Base-by-base conservation (phyloP, 2,797 vertebrate genomes). In the Tarsius wallacei region DNA sequence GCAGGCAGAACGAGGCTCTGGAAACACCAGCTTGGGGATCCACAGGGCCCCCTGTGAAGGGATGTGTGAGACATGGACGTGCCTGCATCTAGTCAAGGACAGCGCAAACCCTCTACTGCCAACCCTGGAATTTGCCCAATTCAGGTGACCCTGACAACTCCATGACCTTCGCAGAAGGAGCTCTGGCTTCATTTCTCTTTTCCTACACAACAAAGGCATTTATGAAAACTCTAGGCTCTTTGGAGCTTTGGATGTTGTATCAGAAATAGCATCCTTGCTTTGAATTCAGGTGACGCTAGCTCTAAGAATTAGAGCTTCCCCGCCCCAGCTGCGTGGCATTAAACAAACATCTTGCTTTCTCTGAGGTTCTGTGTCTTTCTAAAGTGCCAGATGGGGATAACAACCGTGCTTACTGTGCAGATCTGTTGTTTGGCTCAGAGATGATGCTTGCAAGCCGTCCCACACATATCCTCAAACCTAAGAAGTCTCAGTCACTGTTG, bases 21-120 rank as follows among this genome's bases (percentile, higher is more conserved):
- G 8, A 53, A 31, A n/a, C 0, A 0, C 9, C 2, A 42, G 7
- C 17, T 5, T 12, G 7, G 10, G 33, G 13, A 64, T 0, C 16
- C 17, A n/a, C 8, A 11, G 26, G 57, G 33, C 17, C 13, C 2
- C 26, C 5, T 22, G 4, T 7, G 59, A 42, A 74, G 63, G n/a
- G 1, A 10, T 0, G 4, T 1, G 2, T 17, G 16, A 53, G 6
- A 28, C 7, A 16, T 1, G 6, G 53, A 31, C 64, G 22, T 14
- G 61, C 6, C 17, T 59, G 7, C 2, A 3, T 61, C 26, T 9
- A 51, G 12, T 13, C 12, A 22, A 64, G 24, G 4, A 7, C 1
- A 0, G 2, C n/a, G 6, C 11, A 59, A n/a, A 80, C 0, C 0
- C 13, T 73, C 6, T 31, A 4, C 21, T 66, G 57, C 1, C 64